Evolutionary conservation across 2,797 vertebrate genomes (phyloP), one percentile per base, ranked within the genome.

Genomic region (Protosalanx chinensis): DNA sequence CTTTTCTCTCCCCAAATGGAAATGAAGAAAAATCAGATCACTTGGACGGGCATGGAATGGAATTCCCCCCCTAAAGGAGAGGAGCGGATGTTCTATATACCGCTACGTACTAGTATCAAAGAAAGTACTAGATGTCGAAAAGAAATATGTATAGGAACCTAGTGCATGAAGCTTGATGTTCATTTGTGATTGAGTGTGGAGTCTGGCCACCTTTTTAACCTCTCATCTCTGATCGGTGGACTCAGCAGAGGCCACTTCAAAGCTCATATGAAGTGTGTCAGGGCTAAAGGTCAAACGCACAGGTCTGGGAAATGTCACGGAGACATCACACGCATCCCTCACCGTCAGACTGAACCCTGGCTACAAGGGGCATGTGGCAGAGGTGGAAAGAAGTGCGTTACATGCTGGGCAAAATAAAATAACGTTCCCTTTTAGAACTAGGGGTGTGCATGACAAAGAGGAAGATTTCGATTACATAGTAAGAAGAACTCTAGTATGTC

Each of bases 251-350:
- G 72, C 41, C 35, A 80, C 82, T 84, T 92, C 84, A 90, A 85
- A 91, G 73, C 62, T 77, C 79, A 81, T 90, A 82, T 93, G 92
- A 93, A 82, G 82, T 87, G 76, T 73, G 18, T 73, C 82, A 86
- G 68, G 76, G 78, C 59, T 41, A 78, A 85, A 82, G 88, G 90
- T 91, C 87, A 87, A 3, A 68, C 68, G 65, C 70, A 77, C 70
- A 73, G 78, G 23, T 58, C 7, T 83, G 74, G 75, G 94, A 46
- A 95, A 95, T 91, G 92, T 94, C 94, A 93, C 78, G 68, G 69
- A 49, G 61, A 82, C 77, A 86, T 88, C 88, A 87, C 79, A 70
- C 12, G 41, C 10, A 37, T 12, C 16, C 10, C 64, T 18, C 59
- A 46, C 64, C 49, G 61, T 7, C 23, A 16, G 51, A n/a, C 37